Evolutionary conservation across 2,888 invertebrate genomes (phyloP).

Genomic region (Polymixis lichenea): DNA sequence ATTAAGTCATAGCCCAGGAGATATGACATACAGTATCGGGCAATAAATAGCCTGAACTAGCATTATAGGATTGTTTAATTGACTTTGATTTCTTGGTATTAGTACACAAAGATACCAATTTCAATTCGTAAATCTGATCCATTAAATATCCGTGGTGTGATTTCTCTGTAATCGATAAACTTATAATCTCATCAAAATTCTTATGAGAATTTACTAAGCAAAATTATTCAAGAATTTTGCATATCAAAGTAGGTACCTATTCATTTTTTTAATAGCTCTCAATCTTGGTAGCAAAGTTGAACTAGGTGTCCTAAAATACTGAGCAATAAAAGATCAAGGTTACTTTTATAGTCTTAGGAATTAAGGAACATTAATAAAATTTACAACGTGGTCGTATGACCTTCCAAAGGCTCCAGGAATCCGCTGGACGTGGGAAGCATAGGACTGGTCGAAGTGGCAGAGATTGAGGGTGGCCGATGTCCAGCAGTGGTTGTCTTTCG

Average conservation of each 20-base stretch:
- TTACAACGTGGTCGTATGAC: too few relatives aligned
- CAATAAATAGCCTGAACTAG: too few relatives aligned
- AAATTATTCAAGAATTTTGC: slow-evolving; percentile 1
- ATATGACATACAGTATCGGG: too few relatives aligned
- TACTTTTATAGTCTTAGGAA: slow-evolving; percentile 5
- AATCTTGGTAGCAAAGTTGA: slow-evolving; percentile 3
- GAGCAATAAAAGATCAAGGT: neutral
- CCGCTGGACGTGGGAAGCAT: too few relatives aligned
- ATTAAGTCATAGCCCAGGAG: too few relatives aligned
- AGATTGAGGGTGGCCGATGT: too few relatives aligned
- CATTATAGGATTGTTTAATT: neutral
- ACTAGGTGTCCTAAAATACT: slow-evolving; percentile 16
- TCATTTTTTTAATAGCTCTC: slow-evolving; percentile 11
- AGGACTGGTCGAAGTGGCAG: too few relatives aligned
- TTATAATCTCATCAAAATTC: neutral
- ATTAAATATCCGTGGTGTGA: neutral
- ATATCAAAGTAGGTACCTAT: slow-evolving; percentile 1
- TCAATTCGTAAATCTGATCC: neutral
- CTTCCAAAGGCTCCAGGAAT: too few relatives aligned
- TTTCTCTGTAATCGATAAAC: neutral
- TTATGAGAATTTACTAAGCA: neutral
- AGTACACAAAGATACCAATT: neutral
- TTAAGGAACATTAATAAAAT: slow-evolving; percentile 7
- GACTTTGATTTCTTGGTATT: too few relatives aligned
- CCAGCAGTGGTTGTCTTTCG: too few relatives aligned